Conservation (phyloP, 2,797 vertebrate genomes). For the Cryptoblepharus egeriae region DNA sequence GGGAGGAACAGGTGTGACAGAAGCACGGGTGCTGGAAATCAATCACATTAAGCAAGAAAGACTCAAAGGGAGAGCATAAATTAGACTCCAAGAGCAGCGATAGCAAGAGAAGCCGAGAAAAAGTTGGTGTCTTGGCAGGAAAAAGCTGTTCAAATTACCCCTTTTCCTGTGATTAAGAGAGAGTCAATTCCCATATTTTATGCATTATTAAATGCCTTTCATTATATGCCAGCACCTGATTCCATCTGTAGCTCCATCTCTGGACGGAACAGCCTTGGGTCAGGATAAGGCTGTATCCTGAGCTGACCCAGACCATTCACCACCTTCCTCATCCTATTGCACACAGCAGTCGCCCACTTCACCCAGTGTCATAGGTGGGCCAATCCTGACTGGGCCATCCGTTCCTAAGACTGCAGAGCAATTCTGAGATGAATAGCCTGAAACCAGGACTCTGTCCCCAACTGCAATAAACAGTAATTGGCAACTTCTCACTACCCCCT, state of each 20-base stretch:
- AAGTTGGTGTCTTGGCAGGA: neutral
- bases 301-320: too few species aligned
- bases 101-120: neutral
- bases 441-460: too few species aligned
- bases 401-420: too few species aligned
- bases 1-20: constrained; percentile 21
- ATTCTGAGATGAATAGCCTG: too few species aligned
- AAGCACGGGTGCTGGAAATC: constrained; percentile 1
- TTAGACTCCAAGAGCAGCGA: neutral
- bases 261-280: too few species aligned
- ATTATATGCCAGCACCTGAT: neutral
- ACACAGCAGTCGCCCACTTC: too few species aligned
- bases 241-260: too few species aligned
- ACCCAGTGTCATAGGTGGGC: too few species aligned
- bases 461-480: neutral
- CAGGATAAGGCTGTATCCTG: too few species aligned
- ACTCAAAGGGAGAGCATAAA: constrained; percentile 13
- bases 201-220: neutral
- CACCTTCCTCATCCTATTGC: too few species aligned
- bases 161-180: neutral
- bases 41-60: constrained; percentile 28
- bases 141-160: neutral
- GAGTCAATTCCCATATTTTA: neutral
- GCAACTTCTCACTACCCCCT: neutral
- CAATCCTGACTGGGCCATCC: too few species aligned